Evolutionary conservation across 2,888 invertebrate genomes (phyloP), one percentile per base, ranked within the genome.

Genomic region (Aspidiotus rigidus): DNA sequence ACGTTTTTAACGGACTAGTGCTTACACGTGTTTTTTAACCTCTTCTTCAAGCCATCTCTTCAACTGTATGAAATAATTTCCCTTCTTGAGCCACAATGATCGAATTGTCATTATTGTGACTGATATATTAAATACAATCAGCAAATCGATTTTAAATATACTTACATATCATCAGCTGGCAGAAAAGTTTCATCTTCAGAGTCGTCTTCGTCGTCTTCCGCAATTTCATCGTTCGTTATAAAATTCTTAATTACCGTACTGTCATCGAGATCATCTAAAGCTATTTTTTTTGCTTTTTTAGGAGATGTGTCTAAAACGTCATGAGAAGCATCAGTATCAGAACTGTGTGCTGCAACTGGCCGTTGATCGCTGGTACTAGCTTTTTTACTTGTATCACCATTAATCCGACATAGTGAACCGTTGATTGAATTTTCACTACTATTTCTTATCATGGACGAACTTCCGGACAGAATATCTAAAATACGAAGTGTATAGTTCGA

Each of bases 131-230:
- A 67, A n/a, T 40, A 15, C 16, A 15, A 57, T 15, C 11, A 56
- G 9, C 16, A 64, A 28, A 16, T 13, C 66, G 10, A 59, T 40
- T 11, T n/a, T 3, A 2, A n/a, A 13, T 11, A 2, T 49, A 40
- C 70, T 70, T 57, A 70, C 70, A 60, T 49, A 15, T 64, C 28
- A 15, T 39, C 56, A 8, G 54, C 55, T 13, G 56, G 44, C 62
- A 69, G 63, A 42, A 72, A 72, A 11, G 69, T 71, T 60, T 70
- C 69, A 41, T 72, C 71, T 49, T 72, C 72, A n/a, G 69, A 64
- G 57, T 71, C 69, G 28, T 59, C 61, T 28, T 70, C 71, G 41
- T 70, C 70, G 6, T 41, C 55, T 66, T 71, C 72, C 15, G 60
- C 49, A n/a, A 63, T 64, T 17, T 67, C 69, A 55, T 62, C 70